These are phyloP conservation scores for Belgica antarctica DNA, from an alignment of 2,888 invertebrate species.

Conservation along the genomic window DNA sequence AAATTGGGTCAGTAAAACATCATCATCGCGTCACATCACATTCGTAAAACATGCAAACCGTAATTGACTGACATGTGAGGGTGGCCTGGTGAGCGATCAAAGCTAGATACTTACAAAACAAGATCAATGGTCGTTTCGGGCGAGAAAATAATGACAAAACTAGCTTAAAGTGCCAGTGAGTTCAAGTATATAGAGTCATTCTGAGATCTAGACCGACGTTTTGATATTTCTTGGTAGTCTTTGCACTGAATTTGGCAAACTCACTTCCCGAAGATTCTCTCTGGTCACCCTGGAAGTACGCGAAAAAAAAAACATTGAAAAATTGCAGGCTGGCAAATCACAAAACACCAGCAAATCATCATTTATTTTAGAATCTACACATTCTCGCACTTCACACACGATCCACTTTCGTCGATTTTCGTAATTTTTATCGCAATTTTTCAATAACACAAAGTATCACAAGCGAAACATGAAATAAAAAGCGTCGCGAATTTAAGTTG, in stretches of 20 bases:
- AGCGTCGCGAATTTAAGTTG: neutral
- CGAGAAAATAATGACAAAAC: too few relatives aligned
- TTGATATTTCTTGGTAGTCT: too few relatives aligned
- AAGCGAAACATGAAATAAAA: too few relatives aligned
- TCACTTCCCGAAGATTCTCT: too few relatives aligned
- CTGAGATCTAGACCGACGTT: too few relatives aligned
- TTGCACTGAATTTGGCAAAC: too few relatives aligned
- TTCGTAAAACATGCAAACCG: constrained; percentile 7
- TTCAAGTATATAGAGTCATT: too few relatives aligned
- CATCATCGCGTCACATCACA: constrained; percentile 21
- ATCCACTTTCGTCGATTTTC: constrained; percentile 6
- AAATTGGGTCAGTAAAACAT: constrained; percentile 23
- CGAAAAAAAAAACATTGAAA: too few relatives aligned
- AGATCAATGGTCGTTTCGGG: neutral
- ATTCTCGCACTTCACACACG: too few relatives aligned
- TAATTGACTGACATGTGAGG: neutral
- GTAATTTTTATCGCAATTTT: constrained; percentile 7
- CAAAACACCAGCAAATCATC: neutral
- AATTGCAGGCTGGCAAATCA: neutral
- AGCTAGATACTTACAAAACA: neutral
- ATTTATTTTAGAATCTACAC: neutral
- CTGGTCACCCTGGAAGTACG: too few relatives aligned
- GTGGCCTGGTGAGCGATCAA: neutral
- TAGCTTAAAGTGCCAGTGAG: too few relatives aligned
- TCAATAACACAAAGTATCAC: constrained; percentile 13